Base-by-base conservation (phyloP, 1,140 invertebrate genomes). In the Calephelis nemesis region DNA sequence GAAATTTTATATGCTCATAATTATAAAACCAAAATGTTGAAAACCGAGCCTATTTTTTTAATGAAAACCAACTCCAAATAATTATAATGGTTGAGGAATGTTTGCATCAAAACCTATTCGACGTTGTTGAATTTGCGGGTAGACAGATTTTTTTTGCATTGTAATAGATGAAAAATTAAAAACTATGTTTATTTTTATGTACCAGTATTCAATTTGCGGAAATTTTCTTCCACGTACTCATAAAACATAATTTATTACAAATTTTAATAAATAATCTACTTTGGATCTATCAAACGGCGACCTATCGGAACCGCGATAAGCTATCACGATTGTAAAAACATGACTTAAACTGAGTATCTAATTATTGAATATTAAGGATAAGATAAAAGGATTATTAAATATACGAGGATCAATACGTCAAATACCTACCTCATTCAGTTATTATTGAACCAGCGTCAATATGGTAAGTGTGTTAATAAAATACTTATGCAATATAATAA, bases 391-490 rank as follows among this genome's bases (percentile, higher is more conserved):
- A 67, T 58, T 58, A 67, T 58, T 45, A 19, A 47, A 60, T 30
- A 60, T 47, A 12, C 12, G n/a, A 48, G 19, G 54, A 30, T 15
- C 19, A 58, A 58, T 58, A 58, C 15, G 54, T 58, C 19, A 58
- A 19, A 58, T 30, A 58, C 54, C 19, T 30, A 10, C 19, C 42
- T 7, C 54, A 7, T 30, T 73, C 66, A 68, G 64, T 74, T 65
- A 67, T 72, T 66, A 63, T 74, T 62, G 66, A 70, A 77, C 75
- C 73, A 75, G 79, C 79, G 74, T 62, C 63, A 76, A 45, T 62
- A 83, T 84, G 83, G 83, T 84, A 77, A 77, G 82, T 74, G 54
- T 67, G 39, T 47, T 48, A 7, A 45, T 47, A 47, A 47, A 54
- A 62, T 39, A 39, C 4, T 42, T 42, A 30, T 30, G n/a, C n/a